A percentile compares a stretch with the other conserved stretches of the same genome.
Evolutionary conservation across 2,113 vertebrate species (phyloP).

Genomic region (Orycteropus afer): DNA sequence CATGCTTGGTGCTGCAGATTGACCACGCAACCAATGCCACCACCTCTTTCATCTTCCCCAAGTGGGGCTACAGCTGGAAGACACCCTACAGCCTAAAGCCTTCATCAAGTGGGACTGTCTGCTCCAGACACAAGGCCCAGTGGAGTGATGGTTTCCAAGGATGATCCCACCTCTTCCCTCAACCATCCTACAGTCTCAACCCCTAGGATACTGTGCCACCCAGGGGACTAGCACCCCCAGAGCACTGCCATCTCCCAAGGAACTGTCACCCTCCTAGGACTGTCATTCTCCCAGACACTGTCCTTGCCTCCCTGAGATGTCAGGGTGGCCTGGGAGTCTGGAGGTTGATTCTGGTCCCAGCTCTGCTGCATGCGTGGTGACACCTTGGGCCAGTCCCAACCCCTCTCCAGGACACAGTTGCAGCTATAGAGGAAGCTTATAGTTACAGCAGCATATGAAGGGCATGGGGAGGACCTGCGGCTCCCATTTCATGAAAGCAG

Average conservation of each 20-base stretch:
- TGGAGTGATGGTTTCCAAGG: no score
- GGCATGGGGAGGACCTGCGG: no score
- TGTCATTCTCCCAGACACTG: background rate
- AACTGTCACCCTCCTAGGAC: background rate
- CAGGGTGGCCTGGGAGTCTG: background rate
- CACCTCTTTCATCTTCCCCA: conserved; percentile 75
- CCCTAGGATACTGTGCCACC: no score
- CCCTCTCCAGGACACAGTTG: background rate
- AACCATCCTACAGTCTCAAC: background rate
- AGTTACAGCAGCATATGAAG: no score
- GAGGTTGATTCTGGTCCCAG: no score
- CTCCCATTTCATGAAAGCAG: no score
- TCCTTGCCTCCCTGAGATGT: background rate
- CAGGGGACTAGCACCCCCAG: no score
- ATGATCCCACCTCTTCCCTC: background rate
- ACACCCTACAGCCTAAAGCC: conserved; percentile 57
- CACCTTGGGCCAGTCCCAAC: no score
- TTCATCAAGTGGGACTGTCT: conserved; percentile 71
- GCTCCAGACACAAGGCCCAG: conserved; percentile 12
- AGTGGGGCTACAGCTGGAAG: conserved; percentile 64
- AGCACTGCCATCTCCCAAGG: no score
- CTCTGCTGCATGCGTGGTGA: background rate
- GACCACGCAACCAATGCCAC: conserved; percentile 57
- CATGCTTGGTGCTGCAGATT: conserved; percentile 73
- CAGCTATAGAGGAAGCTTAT: no score